Base-by-base conservation (phyloP, 2,113 vertebrate species). In the Otis tarda region DNA sequence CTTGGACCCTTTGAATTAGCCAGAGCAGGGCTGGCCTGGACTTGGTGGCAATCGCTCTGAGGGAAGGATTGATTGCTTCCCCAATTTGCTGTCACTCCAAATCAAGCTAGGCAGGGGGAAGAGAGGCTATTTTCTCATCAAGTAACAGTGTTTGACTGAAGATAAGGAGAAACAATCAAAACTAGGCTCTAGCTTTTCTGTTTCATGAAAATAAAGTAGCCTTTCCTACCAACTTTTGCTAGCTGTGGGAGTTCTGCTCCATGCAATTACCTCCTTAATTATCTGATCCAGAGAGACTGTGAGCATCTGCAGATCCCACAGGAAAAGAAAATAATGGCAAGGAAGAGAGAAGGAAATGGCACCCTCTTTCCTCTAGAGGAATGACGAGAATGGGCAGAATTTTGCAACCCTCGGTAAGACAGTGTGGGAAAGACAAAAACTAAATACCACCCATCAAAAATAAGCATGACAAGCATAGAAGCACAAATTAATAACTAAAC, bases 81-180 rank as follows among this genome's bases (percentile, higher is more conserved):
- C 53, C 35, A 31, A 20, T 35, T 53, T 68, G 35, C 31, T 2
- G 0, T 94, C 87, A 83, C 28, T 67, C 45, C 50, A 83, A 52
- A 88, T 89, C 87, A 94, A 82, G 39, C 80, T 93, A 59, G 65
- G 52, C 65, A 91, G 80, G 39, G 33, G 39, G 19, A 82, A 56
- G 31, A 85, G 55, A 83, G 37, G 55, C 45, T 92, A 61, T 95
- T 94, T 97, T 91, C 75, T 76, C 68, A 64, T 87, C 95, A 90
- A 64, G n/a, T 90, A 79, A 76, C 10, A 41, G 43, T 33, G 43
- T 59, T 92, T 89, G 52, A 57, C 7, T 41, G 43, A 86, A 55
- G 50, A 84, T 70, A 93, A 80, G 39, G 20, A 74, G 45, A 91
- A 95, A 77, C 55, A 73, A 84, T 81, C 30, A 77, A 92, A 94